Evolutionary conservation across 2,797 vertebrate species (phyloP).

Genomic region (Spinus olivaceus): DNA sequence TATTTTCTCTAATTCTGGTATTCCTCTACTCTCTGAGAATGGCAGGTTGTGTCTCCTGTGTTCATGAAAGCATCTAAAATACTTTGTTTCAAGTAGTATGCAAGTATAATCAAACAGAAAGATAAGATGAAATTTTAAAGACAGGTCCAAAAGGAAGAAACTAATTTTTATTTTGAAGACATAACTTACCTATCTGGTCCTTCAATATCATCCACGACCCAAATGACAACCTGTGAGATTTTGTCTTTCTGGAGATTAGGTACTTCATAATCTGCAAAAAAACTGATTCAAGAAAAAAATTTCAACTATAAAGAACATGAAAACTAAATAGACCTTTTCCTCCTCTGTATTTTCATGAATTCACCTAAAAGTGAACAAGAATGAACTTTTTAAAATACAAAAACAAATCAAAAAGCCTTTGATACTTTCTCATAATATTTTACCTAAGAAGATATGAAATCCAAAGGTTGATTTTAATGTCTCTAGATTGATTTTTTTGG

Average conservation of each 20-base stretch:
- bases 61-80: not conserved
- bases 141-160: not conserved
- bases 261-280: conserved; percentile 79
- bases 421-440: not conserved
- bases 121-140: not conserved
- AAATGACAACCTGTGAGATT: conserved; percentile 71
- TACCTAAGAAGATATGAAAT: not conserved
- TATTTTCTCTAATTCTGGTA: not conserved
- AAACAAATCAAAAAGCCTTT: not conserved
- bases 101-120: not conserved
- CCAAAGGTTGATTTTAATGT: not conserved
- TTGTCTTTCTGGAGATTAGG: conserved; percentile 73
- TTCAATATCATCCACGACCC: conserved; percentile 77
- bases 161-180: not conserved
- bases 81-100: not conserved
- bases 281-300: conserved; percentile 53
- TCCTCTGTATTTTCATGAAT: not conserved
- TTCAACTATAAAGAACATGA: not conserved
- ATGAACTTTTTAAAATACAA: not conserved
- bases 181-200: conserved; percentile 69
- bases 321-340: not conserved
- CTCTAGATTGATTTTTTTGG: not conserved
- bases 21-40: not conserved
- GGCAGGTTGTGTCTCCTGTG: not conserved
- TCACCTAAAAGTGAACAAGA: not conserved